Base-by-base conservation (phyloP, 1,140 invertebrate genomes). In the Drosophila eugracilis region DNA sequence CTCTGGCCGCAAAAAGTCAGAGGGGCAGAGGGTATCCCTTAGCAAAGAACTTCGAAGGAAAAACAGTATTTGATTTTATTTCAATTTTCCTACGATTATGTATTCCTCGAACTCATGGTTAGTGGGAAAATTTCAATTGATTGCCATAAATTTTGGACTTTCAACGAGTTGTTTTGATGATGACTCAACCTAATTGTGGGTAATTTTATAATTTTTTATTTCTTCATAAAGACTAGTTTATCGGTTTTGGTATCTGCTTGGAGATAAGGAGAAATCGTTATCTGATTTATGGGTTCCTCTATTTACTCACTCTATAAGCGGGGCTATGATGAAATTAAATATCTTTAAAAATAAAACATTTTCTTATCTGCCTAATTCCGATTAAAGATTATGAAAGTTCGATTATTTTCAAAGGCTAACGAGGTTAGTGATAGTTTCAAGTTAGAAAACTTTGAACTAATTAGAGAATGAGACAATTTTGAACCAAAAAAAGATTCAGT, bases 271-370 rank as follows among this genome's bases (percentile, higher is more conserved):
- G 7, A 14, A 19, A 26, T 66, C 7, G 22, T 65, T 66, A 66
- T 66, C 62, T 63, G 32, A 66, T 66, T 66, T 66, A 66, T 66
- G 22, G 34, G 21, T 22, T 62, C 4, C 59, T 26, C 10, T n/a
- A 21, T 14, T n/a, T 15, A 26, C 42, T 22, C 3, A 28, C 14
- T n/a, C 6, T 47, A 26, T 47, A 28, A 17, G 14, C 7, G 3
- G n/a, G 9, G 19, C 14, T 34, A 17, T 58, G 47, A 22, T 58
- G 55, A 58, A 58, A 36, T 54, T 24, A 58, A 58, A 24, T 58
- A 58, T 24, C 21, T 53, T 54, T 10, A 1, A 34, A 58, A 54
- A 22, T 36, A 54, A 5, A 14, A 22, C 17, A 47, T 32, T 52
- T 17, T 24, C 28, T 58, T 49, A 5, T 47, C 44, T 9, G 21